Evolutionary conservation across 1,140 invertebrate genomes (phyloP).

Genomic region (Bombus picipes): DNA sequence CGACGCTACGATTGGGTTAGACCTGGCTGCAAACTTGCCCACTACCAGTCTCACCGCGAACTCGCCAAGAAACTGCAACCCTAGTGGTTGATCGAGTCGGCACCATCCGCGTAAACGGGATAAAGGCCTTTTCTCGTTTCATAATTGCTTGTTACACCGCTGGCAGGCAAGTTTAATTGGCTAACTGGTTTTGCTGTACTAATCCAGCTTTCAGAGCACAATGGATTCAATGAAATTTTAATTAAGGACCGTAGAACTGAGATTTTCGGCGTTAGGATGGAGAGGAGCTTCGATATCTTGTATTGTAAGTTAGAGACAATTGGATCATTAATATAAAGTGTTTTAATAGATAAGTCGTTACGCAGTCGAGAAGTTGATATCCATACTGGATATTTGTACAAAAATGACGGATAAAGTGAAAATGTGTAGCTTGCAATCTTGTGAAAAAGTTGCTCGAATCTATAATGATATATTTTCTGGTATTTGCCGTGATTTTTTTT

Average conservation of each 20-base stretch:
- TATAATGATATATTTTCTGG: too few relatives aligned
- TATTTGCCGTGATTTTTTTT: too few relatives aligned
- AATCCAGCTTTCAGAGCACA: neutral
- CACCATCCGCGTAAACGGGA: constrained; percentile 6
- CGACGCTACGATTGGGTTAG: neutral
- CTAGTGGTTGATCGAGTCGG: constrained; percentile 9
- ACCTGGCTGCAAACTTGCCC: neutral
- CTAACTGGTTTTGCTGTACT: neutral
- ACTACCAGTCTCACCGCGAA: neutral
- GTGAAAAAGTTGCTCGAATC: too few relatives aligned
- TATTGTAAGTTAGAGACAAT: neutral
- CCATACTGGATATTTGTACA: too few relatives aligned
- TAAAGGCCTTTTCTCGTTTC: constrained; percentile 19
- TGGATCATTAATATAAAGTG: neutral
- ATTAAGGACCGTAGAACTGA: neutral
- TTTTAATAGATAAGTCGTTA: neutral
- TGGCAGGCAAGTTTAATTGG: constrained; percentile 2
- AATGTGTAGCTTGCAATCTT: too few relatives aligned
- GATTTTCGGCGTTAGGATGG: neutral
- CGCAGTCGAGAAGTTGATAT: neutral
- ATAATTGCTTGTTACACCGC: constrained; percentile 23
- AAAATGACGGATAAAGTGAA: too few relatives aligned
- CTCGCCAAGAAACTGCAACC: neutral
- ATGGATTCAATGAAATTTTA: neutral
- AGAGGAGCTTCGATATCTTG: neutral